phyloP scores from a whole-genome alignment of 2,888 invertebrate genomes.

The Endotricha flammealis region DNA sequence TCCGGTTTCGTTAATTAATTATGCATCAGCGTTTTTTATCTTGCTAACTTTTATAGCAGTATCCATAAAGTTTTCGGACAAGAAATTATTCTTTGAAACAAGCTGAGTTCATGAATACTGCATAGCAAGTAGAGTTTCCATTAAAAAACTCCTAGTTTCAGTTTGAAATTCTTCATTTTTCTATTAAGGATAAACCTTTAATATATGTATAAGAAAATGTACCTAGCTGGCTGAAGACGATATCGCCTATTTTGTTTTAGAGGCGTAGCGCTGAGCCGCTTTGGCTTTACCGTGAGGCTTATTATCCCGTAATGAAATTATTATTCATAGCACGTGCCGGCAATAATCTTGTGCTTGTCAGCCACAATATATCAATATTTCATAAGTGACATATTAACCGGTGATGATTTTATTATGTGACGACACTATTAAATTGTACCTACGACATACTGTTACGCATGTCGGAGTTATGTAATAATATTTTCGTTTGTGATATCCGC shows the following conservation, averaged over 20 bases:
- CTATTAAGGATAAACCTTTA: background rate
- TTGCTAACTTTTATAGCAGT: constrained; percentile 32
- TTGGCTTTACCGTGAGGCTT: constrained; percentile 25
- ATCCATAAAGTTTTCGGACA: constrained; percentile 31
- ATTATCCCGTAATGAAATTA: constrained; percentile 44
- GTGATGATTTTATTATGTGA: constrained; percentile 19
- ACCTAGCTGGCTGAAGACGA: no score
- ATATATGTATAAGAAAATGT: no score
- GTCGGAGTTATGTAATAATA: background rate
- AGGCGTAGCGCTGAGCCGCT: background rate
- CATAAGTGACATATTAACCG: constrained; percentile 24
- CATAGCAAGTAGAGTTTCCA: constrained; percentile 18
- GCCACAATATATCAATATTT: constrained; percentile 36
- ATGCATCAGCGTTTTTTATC: constrained; percentile 30
- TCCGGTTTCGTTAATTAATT: constrained; percentile 33
- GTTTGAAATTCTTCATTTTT: background rate
- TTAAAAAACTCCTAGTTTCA: constrained; percentile 43
- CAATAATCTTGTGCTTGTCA: constrained; percentile 43
- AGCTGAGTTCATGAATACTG: constrained; percentile 38
- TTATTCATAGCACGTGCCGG: constrained; percentile 52
- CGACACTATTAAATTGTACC: constrained; percentile 2
- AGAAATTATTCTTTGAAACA: constrained; percentile 37
- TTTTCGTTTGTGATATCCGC: constrained; percentile 1
- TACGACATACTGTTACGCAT: background rate
- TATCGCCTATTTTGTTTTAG: no score